A percentile compares a stretch with the other conserved stretches of the same genome.
phyloP scores from a whole-genome alignment of 2,113 vertebrate species.

The Cinclus cinclus region DNA sequence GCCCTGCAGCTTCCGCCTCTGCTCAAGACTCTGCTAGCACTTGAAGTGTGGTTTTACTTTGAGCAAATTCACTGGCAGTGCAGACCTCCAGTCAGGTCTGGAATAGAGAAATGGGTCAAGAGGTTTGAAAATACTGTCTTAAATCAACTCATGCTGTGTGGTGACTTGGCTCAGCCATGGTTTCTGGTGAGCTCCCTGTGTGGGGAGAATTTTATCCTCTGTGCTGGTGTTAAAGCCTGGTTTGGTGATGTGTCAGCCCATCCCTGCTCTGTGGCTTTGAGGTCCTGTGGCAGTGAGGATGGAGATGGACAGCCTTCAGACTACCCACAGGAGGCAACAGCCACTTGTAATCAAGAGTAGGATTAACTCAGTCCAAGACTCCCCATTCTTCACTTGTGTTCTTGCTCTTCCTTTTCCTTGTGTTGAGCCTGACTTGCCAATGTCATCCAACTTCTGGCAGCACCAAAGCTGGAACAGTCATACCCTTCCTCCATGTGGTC shows the following conservation, averaged over 20 bases:
- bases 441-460: not conserved
- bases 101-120: not conserved
- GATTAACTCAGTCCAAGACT: not conserved
- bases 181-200: not conserved
- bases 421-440: not conserved
- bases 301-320: not conserved
- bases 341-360: not conserved
- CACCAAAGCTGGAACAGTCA: not conserved
- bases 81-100: not conserved
- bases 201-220: accelerated
- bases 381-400: not conserved
- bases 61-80: not conserved
- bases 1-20: not conserved
- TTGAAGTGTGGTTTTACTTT: not conserved
- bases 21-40: not conserved
- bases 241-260: not conserved
- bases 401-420: not conserved
- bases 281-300: not conserved
- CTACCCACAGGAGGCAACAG: not conserved
- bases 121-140: not conserved
- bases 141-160: not conserved
- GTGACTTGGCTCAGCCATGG: not conserved
- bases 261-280: not conserved
- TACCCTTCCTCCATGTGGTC: not conserved
- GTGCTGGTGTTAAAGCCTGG: not conserved